Base-by-base conservation (phyloP, 2,113 vertebrate species). In the Cyprinodon tularosa region DNA sequence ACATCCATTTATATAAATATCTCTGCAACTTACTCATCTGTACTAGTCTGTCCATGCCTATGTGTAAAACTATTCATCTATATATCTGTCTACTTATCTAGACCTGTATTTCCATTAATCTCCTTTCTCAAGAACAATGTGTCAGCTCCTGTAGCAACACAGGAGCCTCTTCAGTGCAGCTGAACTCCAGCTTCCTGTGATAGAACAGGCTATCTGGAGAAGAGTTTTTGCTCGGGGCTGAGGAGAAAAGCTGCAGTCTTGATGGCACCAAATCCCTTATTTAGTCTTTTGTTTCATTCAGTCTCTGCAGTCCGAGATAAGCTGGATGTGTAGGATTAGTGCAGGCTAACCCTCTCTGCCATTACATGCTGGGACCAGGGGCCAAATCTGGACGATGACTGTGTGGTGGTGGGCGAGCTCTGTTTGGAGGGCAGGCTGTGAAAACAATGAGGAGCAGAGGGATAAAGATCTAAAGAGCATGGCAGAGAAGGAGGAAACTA, bases 281-380 rank as follows among this genome's bases (percentile, higher is more conserved):
- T 86, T 80, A 79, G 72, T 71, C 68, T 74, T 87, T 88, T 89
- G 86, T 89, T 79, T 88, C 44, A 60, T 68, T 67, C 3, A 3
- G 68, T 71, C 83, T 63, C 87, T 90, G 89, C 84, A 70, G 84
- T 29, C 74, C 13, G 12, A 86, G 89, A 87, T 89, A 89, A 90
- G 89, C 81, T 71, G 61, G 47, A 73, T 66, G 84, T 68, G 78
- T 76, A 81, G 85, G 87, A 75, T 78, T 60, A 84, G 76, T 68
- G 0, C 76, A 48, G 78, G 60, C 68, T 78, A 84, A 82, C 80
- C 76, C 84, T 66, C 80, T 89, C 78, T 76, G 75, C 76, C 82
- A 38, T 78, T 81, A 72, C 80, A 80, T 40, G 71, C 80, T 9
- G 22, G 1, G 63, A 76, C 80, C 45, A 12, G 44, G 36, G 76